Conservation (phyloP, 2,797 vertebrate species). For the Pseudopleuronectes americanus region DNA sequence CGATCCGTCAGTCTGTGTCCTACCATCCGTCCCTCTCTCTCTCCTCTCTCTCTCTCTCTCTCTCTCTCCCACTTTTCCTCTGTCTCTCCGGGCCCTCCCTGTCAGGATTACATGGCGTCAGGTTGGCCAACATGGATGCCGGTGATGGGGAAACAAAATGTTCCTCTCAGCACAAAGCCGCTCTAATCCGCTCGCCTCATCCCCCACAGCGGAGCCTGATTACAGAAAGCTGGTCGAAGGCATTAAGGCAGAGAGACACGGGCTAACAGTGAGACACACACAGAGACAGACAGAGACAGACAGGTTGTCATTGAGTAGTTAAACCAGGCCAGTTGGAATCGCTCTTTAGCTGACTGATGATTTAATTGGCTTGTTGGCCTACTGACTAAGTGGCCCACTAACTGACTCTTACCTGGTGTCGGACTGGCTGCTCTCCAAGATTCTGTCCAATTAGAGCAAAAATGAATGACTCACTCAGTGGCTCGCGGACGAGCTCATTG, state of each 20-base stretch:
- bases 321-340: constrained; percentile 14
- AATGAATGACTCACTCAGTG: neutral
- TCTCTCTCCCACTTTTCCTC: constrained; percentile 2
- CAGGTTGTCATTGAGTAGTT: neutral
- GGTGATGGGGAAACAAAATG: constrained; percentile 82
- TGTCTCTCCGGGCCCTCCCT: constrained; percentile 27
- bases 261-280: constrained; percentile 3
- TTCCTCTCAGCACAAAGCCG: constrained; percentile 77
- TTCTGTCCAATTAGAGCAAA: neutral
- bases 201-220: constrained; percentile 65
- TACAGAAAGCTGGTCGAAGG: constrained; percentile 57
- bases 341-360: constrained; percentile 13
- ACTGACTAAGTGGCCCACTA: constrained; percentile 18
- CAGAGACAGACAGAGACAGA: constrained; percentile 14
- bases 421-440: constrained; percentile 1
- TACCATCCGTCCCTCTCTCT: constrained; percentile 11
- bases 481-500: too few species aligned
- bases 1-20: constrained; percentile 1
- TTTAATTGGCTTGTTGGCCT: constrained; percentile 34
- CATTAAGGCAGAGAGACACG: constrained; percentile 33
- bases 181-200: constrained; percentile 68
- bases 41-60: constrained; percentile 4
- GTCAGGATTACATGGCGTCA: constrained; percentile 74
- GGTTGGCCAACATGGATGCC: constrained; percentile 78
- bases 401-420: constrained; percentile 17